A percentile compares a stretch with the other conserved stretches of the same genome.
phyloP scores from a whole-genome alignment of 1,140 invertebrate species.

The Eufriesea mexicana region DNA sequence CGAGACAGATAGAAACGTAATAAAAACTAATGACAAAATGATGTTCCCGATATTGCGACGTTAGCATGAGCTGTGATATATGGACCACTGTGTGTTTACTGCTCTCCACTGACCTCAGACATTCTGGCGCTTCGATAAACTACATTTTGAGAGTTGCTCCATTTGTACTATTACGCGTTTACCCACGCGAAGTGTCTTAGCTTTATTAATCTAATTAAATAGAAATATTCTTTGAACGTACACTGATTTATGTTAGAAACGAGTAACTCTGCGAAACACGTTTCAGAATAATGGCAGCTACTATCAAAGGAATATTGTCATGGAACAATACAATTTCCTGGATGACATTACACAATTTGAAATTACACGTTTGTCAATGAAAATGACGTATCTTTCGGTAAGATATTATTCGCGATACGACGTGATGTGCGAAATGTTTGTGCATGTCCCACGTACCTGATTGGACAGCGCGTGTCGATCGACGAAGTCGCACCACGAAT shows the following conservation, averaged over 20 bases:
- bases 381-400: not conserved
- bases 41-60: constrained; percentile 8
- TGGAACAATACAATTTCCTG: not conserved
- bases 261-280: not conserved
- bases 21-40: constrained; percentile 34
- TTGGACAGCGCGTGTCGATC: not conserved
- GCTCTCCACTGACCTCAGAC: constrained; percentile 52
- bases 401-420: not conserved
- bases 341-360: not conserved
- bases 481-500: not conserved
- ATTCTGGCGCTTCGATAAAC: constrained; percentile 48
- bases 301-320: no score
- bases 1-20: no score
- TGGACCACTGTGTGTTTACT: constrained; percentile 35
- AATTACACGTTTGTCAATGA: not conserved
- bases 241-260: not conserved
- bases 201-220: constrained; percentile 46
- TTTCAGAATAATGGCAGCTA: no score
- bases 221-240: not conserved
- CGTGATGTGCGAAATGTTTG: not conserved
- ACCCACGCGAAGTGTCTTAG: constrained; percentile 3
- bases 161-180: constrained; percentile 40
- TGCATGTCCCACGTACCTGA: constrained; percentile 27
- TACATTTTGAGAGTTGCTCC: constrained; percentile 35
- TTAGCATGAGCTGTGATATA: constrained; percentile 27